Evolutionary conservation across 2,888 invertebrate genomes (phyloP).

Genomic region (Drosophila phalerata): DNA sequence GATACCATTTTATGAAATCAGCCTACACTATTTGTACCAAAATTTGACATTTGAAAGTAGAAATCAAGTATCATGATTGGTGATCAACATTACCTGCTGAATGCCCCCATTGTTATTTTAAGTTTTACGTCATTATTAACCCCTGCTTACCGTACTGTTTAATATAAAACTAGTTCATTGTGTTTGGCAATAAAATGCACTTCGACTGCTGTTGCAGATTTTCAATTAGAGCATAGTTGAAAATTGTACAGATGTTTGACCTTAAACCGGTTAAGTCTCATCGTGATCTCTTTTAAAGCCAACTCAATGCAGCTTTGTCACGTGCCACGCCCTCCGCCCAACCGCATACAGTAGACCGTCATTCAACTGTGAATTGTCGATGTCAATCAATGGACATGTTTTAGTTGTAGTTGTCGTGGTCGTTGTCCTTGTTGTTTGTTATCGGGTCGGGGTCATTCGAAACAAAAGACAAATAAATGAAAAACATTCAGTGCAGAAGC

Average conservation of each 20-base stretch:
- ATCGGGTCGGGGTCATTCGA: conserved; percentile 42
- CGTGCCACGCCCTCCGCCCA: conserved; percentile 34
- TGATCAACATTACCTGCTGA: too few species aligned
- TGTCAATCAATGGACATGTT: conserved; percentile 47
- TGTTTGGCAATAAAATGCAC: neutral
- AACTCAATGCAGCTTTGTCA: conserved; percentile 44
- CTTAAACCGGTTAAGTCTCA: conserved; percentile 15
- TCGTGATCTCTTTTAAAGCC: conserved; percentile 21
- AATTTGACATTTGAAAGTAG: too few species aligned
- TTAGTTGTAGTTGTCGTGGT: conserved; percentile 6
- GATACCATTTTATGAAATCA: too few species aligned
- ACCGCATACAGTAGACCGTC: conserved; percentile 10
- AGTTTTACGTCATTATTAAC: neutral
- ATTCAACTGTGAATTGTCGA: conserved; percentile 40
- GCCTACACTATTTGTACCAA: too few species aligned
- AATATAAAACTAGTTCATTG: conserved; percentile 2
- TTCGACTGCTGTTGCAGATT: conserved; percentile 7
- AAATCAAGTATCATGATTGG: too few species aligned
- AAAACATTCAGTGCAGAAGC: conserved; percentile 16
- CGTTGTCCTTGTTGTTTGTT: conserved; percentile 29
- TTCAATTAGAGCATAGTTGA: conserved; percentile 7
- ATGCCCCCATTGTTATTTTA: too few species aligned
- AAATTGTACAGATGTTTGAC: conserved; percentile 15
- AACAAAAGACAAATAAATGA: conserved; percentile 41
- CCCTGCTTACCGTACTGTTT: conserved; percentile 4